Evolutionary conservation across 1,140 invertebrate genomes (phyloP).

Genomic region (Drosophila saltans): DNA sequence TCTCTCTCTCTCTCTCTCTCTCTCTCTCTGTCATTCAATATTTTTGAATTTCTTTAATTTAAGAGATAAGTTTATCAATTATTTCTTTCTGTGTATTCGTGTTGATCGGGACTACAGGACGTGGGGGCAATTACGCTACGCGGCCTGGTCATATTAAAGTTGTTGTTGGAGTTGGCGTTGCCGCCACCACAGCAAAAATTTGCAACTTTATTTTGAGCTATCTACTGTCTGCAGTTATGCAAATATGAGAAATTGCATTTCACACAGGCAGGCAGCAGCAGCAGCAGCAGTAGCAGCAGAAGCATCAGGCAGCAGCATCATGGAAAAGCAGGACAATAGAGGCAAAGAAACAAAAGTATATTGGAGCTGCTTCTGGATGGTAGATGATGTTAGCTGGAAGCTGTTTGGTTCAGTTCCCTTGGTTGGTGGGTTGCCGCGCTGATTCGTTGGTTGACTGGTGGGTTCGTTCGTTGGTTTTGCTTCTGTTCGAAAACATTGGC

Average conservation of each 20-base stretch:
- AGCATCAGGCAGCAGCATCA: neutral
- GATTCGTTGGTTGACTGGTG: slow-evolving; percentile 10
- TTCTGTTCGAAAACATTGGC: slow-evolving; percentile 58
- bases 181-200: slow-evolving; percentile 64
- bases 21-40: neutral
- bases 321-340: slow-evolving; percentile 59
- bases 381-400: slow-evolving; percentile 24
- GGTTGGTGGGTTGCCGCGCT: slow-evolving; percentile 17
- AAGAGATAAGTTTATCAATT: neutral
- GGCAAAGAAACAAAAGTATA: slow-evolving; percentile 78
- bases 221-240: slow-evolving; percentile 80
- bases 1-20: too few species aligned
- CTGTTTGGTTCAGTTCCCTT: slow-evolving; percentile 2
- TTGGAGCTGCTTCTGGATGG: slow-evolving; percentile 56
- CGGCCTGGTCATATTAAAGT: slow-evolving; percentile 73
- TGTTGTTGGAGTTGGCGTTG: slow-evolving; percentile 61
- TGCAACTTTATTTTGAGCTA: slow-evolving; percentile 79
- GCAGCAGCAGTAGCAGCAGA: neutral
- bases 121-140: slow-evolving; percentile 68
- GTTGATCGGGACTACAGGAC: slow-evolving; percentile 29
- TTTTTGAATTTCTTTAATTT: neutral
- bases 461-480: slow-evolving; percentile 19
- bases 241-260: slow-evolving; percentile 81
- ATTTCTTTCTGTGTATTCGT: slow-evolving; percentile 27
- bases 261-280: slow-evolving; percentile 55